Evolutionary conservation across 2,113 vertebrate genomes (phyloP).

Genomic region (Austrofundulus limnaeus): DNA sequence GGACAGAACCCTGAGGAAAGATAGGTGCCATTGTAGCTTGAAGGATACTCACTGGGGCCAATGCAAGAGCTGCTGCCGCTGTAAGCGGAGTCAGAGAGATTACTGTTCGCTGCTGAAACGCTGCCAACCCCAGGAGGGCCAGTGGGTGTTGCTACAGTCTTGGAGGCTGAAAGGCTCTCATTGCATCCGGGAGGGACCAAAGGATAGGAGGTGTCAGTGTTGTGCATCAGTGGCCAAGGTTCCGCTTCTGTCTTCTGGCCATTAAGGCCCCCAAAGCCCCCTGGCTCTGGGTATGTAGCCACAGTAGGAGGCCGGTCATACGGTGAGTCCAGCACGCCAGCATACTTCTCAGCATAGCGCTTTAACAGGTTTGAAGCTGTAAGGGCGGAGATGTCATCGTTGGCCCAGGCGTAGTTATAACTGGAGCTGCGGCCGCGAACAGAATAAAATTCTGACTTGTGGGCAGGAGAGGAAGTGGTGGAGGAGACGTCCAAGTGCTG

Average conservation of each 20-base stretch:
- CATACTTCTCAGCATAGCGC: slow-evolving; percentile 96
- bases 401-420: slow-evolving; percentile 95
- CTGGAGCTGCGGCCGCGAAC: slow-evolving; percentile 79
- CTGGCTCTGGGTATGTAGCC: slow-evolving; percentile 81
- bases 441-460: slow-evolving; percentile 89
- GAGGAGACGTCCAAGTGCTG: slow-evolving; percentile 98
- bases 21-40: slow-evolving; percentile 87
- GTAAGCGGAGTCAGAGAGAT: slow-evolving; percentile 86
- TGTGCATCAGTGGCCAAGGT: slow-evolving; percentile 85
- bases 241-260: slow-evolving; percentile 89
- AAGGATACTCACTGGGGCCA: slow-evolving; percentile 83
- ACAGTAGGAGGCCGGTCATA: slow-evolving; percentile 85
- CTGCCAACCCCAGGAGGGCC: slow-evolving; percentile 79
- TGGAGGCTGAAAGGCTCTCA: slow-evolving; percentile 83
- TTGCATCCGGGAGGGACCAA: slow-evolving; percentile 81
- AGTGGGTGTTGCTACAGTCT: slow-evolving; percentile 72
- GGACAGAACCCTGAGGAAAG: slow-evolving; percentile 90
- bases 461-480: slow-evolving; percentile 93
- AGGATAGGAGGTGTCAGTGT: slow-evolving; percentile 83
- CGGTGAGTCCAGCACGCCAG: slow-evolving; percentile 87
- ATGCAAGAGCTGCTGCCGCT: slow-evolving; percentile 82
- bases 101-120: slow-evolving; percentile 81
- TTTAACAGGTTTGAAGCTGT: slow-evolving; percentile 97
- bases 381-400: slow-evolving; percentile 95
- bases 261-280: slow-evolving; percentile 82